Conservation (phyloP, 2,113 vertebrate species). For the Ochotona curzoniae region DNA sequence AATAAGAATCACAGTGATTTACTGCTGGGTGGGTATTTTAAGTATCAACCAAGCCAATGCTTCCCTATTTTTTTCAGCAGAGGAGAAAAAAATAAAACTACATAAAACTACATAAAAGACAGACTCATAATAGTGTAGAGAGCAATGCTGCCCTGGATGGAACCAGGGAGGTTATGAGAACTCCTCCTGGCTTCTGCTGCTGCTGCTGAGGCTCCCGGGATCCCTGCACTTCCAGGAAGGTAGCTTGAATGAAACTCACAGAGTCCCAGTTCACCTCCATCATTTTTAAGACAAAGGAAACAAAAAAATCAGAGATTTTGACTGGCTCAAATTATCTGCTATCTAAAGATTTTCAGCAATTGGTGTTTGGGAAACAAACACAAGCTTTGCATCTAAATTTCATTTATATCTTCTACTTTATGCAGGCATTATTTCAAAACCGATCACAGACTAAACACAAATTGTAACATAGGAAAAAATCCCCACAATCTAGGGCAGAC, state of each 20-base stretch:
- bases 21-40: not conserved
- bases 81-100: no score
- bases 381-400: not conserved
- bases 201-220: not conserved
- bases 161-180: not conserved
- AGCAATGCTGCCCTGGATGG: not conserved
- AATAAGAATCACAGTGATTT: not conserved
- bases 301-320: not conserved
- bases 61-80: not conserved
- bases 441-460: not conserved
- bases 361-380: not conserved
- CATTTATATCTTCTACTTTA: not conserved
- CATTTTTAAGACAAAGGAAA: not conserved
- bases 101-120: not conserved
- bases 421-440: not conserved
- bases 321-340: not conserved
- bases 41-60: not conserved
- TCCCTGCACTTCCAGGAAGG: not conserved
- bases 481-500: not conserved
- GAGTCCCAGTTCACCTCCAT: not conserved
- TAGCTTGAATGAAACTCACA: not conserved
- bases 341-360: conserved; percentile 15
- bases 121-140: not conserved
- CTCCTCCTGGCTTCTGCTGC: not conserved
- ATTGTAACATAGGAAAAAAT: not conserved